Base-by-base conservation (phyloP, 2,113 vertebrate species). In the Microtus montanus region DNA sequence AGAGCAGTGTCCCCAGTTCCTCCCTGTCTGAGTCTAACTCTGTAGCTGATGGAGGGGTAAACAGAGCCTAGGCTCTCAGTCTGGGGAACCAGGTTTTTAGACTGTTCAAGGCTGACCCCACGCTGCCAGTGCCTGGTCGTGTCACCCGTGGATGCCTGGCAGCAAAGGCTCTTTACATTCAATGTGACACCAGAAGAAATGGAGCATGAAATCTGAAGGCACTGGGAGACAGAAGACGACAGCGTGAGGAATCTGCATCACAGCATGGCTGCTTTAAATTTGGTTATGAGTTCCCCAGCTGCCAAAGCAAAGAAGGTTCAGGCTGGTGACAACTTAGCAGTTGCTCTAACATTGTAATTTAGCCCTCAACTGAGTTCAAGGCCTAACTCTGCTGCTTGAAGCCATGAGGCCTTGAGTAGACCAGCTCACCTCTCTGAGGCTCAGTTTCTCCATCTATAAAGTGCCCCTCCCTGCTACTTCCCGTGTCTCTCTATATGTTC, bases 271-370 rank as follows among this genome's bases (percentile, higher is more conserved):
- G 22, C 68, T 73, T 89, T 68, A 38, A 54, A 38, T 89, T 86
- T 75, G 58, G 19, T 77, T 86, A 64, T 78, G 20, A 73, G 84
- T 52, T 87, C 83, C 92, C 80, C 58, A 71, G 68, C 87, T 66
- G 75, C 75, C 79, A 90, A 86, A 93, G 26, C 84, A 92, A 79
- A 91, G 47, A 86, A 12, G 73, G n/a, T 73, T 89, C 84, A 64
- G 49, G 41, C 38, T 80, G 41, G 79, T 93, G 87, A 19, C 44
- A 33, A 17, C 47, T 89, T 73, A 58, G 49, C 49, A 38, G 33
- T 38, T 87, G 35, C 35, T 54, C 84, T 49, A 49, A 26, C 2
- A 11, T 24, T 52, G 47, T 11, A 73, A 38, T 73, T 73, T 38
- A 35, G 33, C 61, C 49, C 44, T 30, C 20, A 49, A 58, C 64